Conservation (phyloP, 2,888 invertebrate species). For the Tromatobia lineatoria region DNA sequence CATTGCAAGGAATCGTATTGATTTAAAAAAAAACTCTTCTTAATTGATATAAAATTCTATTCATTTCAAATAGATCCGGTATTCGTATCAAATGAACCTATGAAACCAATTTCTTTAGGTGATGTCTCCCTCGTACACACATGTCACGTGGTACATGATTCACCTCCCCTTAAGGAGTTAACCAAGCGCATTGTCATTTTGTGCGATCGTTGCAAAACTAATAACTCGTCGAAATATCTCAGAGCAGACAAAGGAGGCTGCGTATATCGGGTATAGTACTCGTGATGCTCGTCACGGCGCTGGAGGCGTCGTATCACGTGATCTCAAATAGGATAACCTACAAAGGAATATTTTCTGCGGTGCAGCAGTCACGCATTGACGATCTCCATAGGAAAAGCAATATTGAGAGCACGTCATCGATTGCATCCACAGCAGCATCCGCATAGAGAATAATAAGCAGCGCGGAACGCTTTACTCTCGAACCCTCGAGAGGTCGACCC, state of each 20-base stretch:
- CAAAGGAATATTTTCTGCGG: background rate
- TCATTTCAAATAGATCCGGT: too few relatives aligned
- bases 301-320: background rate
- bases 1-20: too few relatives aligned
- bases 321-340: constrained; percentile 9
- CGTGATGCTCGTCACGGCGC: constrained; percentile 13
- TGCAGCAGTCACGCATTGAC: background rate
- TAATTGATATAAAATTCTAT: too few relatives aligned
- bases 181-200: background rate
- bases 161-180: too few relatives aligned
- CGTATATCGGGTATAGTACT: background rate
- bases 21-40: too few relatives aligned
- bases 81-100: too few relatives aligned
- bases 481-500: background rate
- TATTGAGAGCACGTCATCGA: constrained; percentile 10
- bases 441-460: constrained; percentile 20
- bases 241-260: background rate
- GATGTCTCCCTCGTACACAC: too few relatives aligned
- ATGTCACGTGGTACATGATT: too few relatives aligned
- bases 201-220: background rate
- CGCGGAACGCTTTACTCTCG: background rate
- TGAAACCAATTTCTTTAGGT: too few relatives aligned
- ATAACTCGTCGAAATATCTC: background rate
- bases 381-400: background rate
- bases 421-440: background rate